Evolutionary conservation across 2,888 invertebrate genomes (phyloP).

Genomic region (Mythimna impura): DNA sequence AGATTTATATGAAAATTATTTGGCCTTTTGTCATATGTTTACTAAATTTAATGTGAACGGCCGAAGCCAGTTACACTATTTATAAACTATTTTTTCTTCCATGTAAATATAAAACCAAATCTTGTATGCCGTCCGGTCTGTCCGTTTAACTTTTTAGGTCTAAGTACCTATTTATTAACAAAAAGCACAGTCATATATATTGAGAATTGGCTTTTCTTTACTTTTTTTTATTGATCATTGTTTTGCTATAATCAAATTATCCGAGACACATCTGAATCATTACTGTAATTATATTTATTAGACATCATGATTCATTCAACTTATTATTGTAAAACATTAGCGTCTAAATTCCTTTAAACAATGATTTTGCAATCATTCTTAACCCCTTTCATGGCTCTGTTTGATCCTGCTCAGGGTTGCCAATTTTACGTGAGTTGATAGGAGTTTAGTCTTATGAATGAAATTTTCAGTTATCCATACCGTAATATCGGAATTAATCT

Average conservation of each 20-base stretch:
- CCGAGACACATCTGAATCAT: neutral
- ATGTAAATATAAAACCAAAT: too few relatives aligned
- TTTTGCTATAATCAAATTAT: neutral
- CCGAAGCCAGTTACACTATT: too few relatives aligned
- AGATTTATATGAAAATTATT: too few relatives aligned
- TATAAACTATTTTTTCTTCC: too few relatives aligned
- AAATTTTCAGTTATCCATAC: neutral
- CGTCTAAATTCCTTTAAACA: constrained; percentile 34
- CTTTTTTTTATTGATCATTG: neutral
- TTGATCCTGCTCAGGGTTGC: constrained; percentile 31
- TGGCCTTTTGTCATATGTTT: too few relatives aligned
- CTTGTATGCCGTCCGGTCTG: too few relatives aligned
- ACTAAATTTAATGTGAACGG: too few relatives aligned
- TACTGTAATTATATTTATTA: neutral
- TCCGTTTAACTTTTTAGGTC: too few relatives aligned
- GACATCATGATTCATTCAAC: neutral
- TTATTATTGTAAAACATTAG: constrained; percentile 11
- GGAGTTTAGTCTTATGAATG: too few relatives aligned
- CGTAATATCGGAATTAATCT: too few relatives aligned
- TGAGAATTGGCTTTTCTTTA: neutral
- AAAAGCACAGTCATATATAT: too few relatives aligned
- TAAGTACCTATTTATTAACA: too few relatives aligned
- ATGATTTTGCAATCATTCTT: constrained; percentile 53
- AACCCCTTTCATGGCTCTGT: constrained; percentile 56
- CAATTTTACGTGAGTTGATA: neutral